phyloP scores from a whole-genome alignment of 2,797 vertebrate genomes.

The Coreius guichenoti region DNA sequence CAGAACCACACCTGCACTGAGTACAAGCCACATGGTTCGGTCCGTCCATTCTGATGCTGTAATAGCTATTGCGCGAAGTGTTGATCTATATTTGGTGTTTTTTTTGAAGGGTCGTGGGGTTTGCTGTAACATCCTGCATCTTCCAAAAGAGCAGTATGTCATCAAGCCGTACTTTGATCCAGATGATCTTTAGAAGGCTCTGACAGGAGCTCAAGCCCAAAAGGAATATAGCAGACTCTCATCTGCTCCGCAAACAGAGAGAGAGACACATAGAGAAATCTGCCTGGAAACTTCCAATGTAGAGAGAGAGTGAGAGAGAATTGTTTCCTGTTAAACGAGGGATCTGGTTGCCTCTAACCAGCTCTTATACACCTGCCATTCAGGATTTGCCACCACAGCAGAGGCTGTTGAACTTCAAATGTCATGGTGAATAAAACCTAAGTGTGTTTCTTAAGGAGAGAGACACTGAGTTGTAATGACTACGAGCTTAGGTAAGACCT shows the following conservation, averaged over 20 bases:
- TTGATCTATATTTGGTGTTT: slow-evolving; percentile 29
- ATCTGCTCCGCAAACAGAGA: slow-evolving; percentile 69
- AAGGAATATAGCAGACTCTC: slow-evolving; percentile 61
- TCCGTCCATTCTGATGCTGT: neutral
- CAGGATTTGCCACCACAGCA: slow-evolving; percentile 22
- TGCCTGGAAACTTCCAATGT: slow-evolving; percentile 21
- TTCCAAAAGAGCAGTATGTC: slow-evolving; percentile 45
- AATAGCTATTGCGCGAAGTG: neutral
- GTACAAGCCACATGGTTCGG: neutral
- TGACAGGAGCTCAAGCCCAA: slow-evolving; percentile 42
- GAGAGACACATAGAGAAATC: neutral
- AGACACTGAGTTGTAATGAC: neutral
- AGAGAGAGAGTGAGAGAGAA: neutral
- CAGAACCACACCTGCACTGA: neutral
- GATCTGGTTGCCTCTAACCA: slow-evolving; percentile 28
- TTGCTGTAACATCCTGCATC: slow-evolving; percentile 26
- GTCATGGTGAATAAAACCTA: neutral
- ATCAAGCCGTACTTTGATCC: slow-evolving; percentile 63
- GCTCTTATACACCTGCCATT: slow-evolving; percentile 47
- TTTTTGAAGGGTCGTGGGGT: slow-evolving; percentile 25
- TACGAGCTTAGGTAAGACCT: slow-evolving; percentile 13
- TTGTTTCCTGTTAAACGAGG: slow-evolving; percentile 15
- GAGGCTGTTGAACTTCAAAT: slow-evolving; percentile 13
- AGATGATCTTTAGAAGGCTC: slow-evolving; percentile 59
- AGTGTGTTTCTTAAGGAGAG: slow-evolving; percentile 1